Conservation (phyloP, 2,113 vertebrate species). For the Eolophus roseicapilla region DNA sequence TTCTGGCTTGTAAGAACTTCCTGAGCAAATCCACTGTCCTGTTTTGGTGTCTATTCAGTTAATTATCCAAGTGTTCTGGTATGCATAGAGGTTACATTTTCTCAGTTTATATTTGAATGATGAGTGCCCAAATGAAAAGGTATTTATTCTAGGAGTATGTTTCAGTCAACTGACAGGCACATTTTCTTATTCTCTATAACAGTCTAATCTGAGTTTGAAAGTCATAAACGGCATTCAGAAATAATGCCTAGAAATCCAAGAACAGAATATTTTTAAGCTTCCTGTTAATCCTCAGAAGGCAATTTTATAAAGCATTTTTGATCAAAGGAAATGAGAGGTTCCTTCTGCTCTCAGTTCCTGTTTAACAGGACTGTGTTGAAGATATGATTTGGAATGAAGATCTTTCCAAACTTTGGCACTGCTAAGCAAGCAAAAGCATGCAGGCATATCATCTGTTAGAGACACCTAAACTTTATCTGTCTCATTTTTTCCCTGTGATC, state of each 20-base stretch:
- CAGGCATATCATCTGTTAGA: not conserved
- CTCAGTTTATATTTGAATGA: not conserved
- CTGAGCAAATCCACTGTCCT: not conserved
- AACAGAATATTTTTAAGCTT: not conserved
- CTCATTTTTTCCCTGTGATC: not conserved
- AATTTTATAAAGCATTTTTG: not conserved
- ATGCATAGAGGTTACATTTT: not conserved
- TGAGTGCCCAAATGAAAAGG: not conserved
- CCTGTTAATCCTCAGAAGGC: not conserved
- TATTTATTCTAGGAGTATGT: not conserved
- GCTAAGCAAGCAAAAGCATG: not conserved
- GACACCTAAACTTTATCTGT: not conserved
- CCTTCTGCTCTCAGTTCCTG: not conserved
- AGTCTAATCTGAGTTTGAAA: not conserved
- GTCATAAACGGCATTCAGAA: not conserved
- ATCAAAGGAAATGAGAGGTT: not conserved
- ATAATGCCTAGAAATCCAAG: not conserved
- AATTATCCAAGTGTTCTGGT: not conserved
- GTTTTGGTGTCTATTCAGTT: not conserved
- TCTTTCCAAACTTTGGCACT: not conserved
- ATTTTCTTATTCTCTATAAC: not conserved
- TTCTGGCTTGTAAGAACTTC: slow-evolving; percentile 7
- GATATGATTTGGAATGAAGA: not conserved
- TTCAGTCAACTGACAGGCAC: not conserved
- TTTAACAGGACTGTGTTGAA: not conserved